Evolutionary conservation across 2,888 invertebrate genomes (phyloP).

Genomic region (Eupithecia abbreviata): DNA sequence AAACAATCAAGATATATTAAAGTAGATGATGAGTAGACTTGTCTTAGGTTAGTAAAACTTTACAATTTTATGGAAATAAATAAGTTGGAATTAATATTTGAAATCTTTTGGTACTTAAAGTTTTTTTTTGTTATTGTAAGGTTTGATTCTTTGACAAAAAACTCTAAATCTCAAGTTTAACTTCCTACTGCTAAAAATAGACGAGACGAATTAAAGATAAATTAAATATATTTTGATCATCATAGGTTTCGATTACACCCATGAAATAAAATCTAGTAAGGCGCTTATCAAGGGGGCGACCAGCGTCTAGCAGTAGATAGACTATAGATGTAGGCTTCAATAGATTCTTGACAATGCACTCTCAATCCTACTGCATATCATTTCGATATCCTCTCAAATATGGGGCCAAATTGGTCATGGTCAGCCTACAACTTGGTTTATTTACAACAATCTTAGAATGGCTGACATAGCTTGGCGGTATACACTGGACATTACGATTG

Average conservation of each 20-base stretch:
- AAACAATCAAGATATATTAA: neutral
- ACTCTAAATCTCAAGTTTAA: neutral
- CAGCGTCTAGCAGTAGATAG: too few species aligned
- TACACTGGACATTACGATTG: slow-evolving; percentile 14
- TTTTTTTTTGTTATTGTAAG: neutral
- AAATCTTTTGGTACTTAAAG: too few species aligned
- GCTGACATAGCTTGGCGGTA: slow-evolving; percentile 8
- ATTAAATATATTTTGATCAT: neutral
- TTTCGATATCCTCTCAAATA: neutral
- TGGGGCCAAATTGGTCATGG: slow-evolving; percentile 27
- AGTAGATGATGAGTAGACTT: neutral
- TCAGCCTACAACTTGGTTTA: slow-evolving; percentile 24
- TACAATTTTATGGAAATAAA: neutral
- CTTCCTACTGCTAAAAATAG: neutral
- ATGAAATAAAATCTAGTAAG: neutral
- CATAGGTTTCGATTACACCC: too few species aligned
- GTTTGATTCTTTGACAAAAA: neutral
- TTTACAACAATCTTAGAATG: slow-evolving; percentile 22
- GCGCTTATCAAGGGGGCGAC: too few species aligned
- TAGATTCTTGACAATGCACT: neutral
- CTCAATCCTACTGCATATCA: neutral
- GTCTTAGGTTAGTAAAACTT: too few species aligned
- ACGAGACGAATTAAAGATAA: neutral
- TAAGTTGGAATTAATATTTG: neutral
- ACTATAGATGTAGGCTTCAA: too few species aligned